Evolutionary conservation across 2,797 vertebrate genomes (phyloP), one percentile per base, ranked within the genome.

Genomic region (Enteromius radiatus): DNA sequence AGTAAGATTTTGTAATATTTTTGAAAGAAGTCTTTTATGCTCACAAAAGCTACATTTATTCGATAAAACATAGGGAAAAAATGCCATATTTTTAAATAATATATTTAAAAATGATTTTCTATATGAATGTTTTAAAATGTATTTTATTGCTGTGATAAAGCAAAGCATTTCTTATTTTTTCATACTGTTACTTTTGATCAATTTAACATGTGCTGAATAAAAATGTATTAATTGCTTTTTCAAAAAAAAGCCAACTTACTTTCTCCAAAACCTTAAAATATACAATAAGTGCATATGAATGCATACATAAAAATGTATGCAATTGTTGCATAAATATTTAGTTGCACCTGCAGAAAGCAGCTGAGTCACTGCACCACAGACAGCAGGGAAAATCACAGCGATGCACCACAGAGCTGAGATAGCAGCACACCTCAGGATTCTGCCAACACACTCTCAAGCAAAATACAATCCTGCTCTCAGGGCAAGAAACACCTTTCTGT

Each of bases 361-460:
- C 89, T 83, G 87, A 90, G 79, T 90, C 86, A 90, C 64, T 68
- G 77, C 38, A 78, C 28, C 61, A 80, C 11, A 49, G 45, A 75
- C 14, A 0, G 56, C 54, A 26, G 8, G 73, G 41, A 52, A 31
- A 73, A 49, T 5, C 2, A 80, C 3, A 15, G 67, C 71, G 28
- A 56, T 70, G 52, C 75, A 47, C 67, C 67, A 56, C 61, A 68
- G 45, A 68, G 80, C 86, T 87, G 86, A 84, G 49, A 76, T 59
- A 43, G 84, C 69, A 68, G 43, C 76, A 15, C 28, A 43, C 38
- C 67, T 52, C 43, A 47, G 65, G 80, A 78, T 65, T 82, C 59
- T 49, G 74, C 68, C 49, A 83, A 78, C 71, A 67, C 45, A 74
- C 76, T 76, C 75, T 47, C 84, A 21, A 82, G 83, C 83, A 86